Evolutionary conservation across 1,140 invertebrate species (phyloP), one percentile per base, ranked within the genome.

Genomic region (Nixonia krombeini): DNA sequence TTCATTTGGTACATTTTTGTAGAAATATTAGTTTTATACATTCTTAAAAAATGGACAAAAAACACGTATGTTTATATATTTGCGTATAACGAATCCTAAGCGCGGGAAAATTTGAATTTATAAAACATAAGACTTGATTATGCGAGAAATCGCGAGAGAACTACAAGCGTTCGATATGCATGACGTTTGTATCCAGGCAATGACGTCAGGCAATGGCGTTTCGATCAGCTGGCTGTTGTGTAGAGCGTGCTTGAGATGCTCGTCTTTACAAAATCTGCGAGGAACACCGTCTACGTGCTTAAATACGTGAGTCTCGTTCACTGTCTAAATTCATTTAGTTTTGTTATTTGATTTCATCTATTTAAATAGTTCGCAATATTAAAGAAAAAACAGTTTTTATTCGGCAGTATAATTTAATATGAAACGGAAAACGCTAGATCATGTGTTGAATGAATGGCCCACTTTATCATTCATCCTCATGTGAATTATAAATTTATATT

Each of bases 191-290:
- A 50, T 55, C 58, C 57, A 64, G 40, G 42, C 42, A 62, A 66
- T 85, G 83, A 84, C 82, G 83, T 85, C 80, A 82, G 62, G 81
- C 80, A 61, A 85, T 85, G 83, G 82, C 78, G 75, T 74, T 70
- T 61, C 72, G 78, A 85, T 85, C 83, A 85, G 83, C 83, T 85
- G 83, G 83, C 74, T 81, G 77, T 81, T 83, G 80, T 83, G 80
- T 82, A 79, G 76, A 81, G 80, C 76, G 79, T 83, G 82, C 72
- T 73, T 75, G 76, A 73, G 76, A 82, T 82, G 80, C 76, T 70
- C 55, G 62, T 77, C 52, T 69, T 72, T 64, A 68, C 35, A 70
- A 72, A 74, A 73, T 41, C 49, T 28, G 64, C 44, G 26, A 50
- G 57, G 55, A 75, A 73, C 51, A 37, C 58, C 49, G 74, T 78